These are phyloP conservation scores for Cladorhizidae sp. DNA, from an alignment of 37 sponge, comb jelly and placozoan genomes.

Conservation along the genomic window DNA sequence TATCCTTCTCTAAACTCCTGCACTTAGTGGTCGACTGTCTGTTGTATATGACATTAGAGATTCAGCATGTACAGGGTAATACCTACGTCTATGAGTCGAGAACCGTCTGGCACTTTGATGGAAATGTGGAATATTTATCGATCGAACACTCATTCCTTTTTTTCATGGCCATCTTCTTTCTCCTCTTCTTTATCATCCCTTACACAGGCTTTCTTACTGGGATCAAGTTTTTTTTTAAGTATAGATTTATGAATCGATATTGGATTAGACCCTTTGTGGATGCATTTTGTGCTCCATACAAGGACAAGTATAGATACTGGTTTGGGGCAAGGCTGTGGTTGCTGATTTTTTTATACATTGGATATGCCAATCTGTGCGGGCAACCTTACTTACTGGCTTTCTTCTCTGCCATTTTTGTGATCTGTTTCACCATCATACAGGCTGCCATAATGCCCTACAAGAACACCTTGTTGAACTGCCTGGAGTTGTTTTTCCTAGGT, in stretches of 20 bases:
- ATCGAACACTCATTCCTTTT: background rate
- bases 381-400: background rate
- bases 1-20: conserved; percentile 35
- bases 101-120: conserved; percentile 18
- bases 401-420: background rate
- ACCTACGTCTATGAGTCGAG: background rate
- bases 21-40: conserved; percentile 8
- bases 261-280: conserved; percentile 39
- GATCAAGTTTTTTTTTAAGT: conserved; percentile 1
- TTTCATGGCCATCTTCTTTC: background rate
- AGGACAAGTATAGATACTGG: conserved; percentile 46
- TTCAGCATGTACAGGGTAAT: background rate
- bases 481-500: conserved; percentile 16
- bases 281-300: conserved; percentile 45
- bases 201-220: conserved; percentile 10
- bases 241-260: background rate
- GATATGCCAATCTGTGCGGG: background rate
- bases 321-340: conserved; percentile 19
- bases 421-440: background rate
- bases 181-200: conserved; percentile 21
- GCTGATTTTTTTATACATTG: background rate
- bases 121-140: background rate
- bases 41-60: background rate
- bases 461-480: background rate
- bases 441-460: conserved; percentile 20